Conservation (phyloP, 2,888 invertebrate species). For the Cryptophagus acutangulus region DNA sequence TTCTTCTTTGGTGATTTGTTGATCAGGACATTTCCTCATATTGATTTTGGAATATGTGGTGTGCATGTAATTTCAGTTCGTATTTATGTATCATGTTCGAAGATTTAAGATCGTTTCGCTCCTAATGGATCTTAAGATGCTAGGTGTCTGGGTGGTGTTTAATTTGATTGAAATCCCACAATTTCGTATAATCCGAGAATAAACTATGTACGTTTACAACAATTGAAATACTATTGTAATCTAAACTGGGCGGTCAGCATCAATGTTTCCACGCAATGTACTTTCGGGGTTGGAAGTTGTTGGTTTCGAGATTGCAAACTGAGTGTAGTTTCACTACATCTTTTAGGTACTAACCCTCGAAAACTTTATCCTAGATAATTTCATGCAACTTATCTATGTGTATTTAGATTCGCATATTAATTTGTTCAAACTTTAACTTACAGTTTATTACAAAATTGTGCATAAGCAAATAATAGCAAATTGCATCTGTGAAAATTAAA, state of each 20-base stretch:
- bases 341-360: slow-evolving; percentile 41
- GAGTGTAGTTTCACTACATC: slow-evolving; percentile 38
- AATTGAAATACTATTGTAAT: slow-evolving; percentile 46
- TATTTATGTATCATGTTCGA: no score
- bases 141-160: no score
- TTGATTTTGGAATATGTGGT: no score
- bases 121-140: no score
- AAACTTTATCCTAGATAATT: slow-evolving; percentile 45
- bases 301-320: slow-evolving; percentile 41
- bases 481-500: slow-evolving; percentile 2
- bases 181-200: slow-evolving; percentile 2
- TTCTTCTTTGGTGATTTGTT: no score
- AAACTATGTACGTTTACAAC: slow-evolving; percentile 18
- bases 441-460: neutral
- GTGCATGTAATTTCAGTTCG: no score
- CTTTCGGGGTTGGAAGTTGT: slow-evolving; percentile 40
- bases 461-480: neutral
- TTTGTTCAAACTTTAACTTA: neutral
- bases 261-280: slow-evolving; percentile 48
- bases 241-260: slow-evolving; percentile 47
- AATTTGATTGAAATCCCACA: no score
- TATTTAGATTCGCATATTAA: slow-evolving; percentile 15
- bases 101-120: no score
- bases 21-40: no score
- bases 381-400: slow-evolving; percentile 35